Percentiles rank a stretch among this genome's conserved stretches.
phyloP scores from a whole-genome alignment of 2,888 invertebrate genomes.

The Phasia obesa region DNA sequence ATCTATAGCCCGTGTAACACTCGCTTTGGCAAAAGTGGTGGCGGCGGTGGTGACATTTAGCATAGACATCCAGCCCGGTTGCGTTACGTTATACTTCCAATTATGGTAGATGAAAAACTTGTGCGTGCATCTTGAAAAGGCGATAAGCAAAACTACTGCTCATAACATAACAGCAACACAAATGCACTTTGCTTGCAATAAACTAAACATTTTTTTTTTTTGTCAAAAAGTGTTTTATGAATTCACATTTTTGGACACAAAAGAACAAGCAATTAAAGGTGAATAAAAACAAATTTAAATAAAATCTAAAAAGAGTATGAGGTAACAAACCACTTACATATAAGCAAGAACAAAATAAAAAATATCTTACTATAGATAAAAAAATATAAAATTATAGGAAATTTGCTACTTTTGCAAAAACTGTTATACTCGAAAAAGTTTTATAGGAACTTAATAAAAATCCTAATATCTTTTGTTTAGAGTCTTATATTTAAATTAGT shows the following conservation, averaged over 20 bases:
- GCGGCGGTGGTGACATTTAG: conserved; percentile 64
- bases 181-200: conserved; percentile 38
- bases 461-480: no score
- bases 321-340: background rate
- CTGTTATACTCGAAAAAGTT: no score
- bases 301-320: conserved; percentile 5
- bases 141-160: conserved; percentile 57
- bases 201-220: conserved; percentile 3
- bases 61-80: conserved; percentile 41
- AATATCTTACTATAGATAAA: background rate
- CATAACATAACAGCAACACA: conserved; percentile 24
- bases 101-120: conserved; percentile 60
- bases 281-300: conserved; percentile 9
- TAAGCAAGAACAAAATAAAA: background rate
- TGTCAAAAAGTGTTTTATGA: conserved; percentile 17
- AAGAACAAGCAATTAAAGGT: conserved; percentile 50
- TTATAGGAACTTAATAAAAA: no score
- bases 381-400: background rate
- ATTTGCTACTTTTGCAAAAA: background rate
- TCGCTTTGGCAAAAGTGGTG: background rate
- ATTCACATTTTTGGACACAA: conserved; percentile 34
- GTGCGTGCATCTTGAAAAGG: conserved; percentile 64
- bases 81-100: conserved; percentile 69
- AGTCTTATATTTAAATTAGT: no score
- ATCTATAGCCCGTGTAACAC: conserved; percentile 21